Base-by-base conservation (phyloP, 2,113 vertebrate genomes). In the Cettia cetti region DNA sequence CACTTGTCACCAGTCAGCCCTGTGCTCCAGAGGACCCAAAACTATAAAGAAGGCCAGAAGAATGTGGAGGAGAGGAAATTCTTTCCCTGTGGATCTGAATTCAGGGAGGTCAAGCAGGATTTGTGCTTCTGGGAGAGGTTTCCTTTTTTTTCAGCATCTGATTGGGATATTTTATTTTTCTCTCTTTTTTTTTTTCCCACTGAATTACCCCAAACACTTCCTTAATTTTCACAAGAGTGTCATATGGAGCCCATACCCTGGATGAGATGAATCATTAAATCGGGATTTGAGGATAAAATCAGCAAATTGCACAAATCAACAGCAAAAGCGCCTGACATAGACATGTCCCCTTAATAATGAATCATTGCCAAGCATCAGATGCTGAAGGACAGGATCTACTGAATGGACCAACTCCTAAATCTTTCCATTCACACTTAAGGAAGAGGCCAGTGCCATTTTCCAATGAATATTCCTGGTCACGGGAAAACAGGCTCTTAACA, bases 391-490 rank as follows among this genome's bases (percentile, higher is more conserved):
- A 69, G 0, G 9, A 75, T 47, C 33, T 94, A 52, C 60, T 56
- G 33, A 66, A 71, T 47, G 61, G 85, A 71, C 21, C 60, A 68
- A 35, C 56, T 86, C 65, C 42, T 81, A 63, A 83, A 81, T 88
- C 59, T 96, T 74, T 90, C 78, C 80, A 37, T 91, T 82, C 88
- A 42, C n/a, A 10, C 39, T 42, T 56, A 42, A 84, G 50, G 13
- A 72, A 70, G 75, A 85, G 39, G 66, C 65, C 75, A 86, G 2
- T 52, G 64, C 40, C 47, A 80, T 92, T 96, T 91, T 84, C 37
- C 40, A 52, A 4, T 92, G 68, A 94, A 95, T 97, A 95, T 95
- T 95, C 49, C 72, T 52, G 35, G 52, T 66, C 57, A 66, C 56
- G 52, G 53, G 47, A 63, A 54, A 89, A 45, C 1, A 3, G 45